Base-by-base conservation (phyloP, 2,797 vertebrate species). In the Eremophila alpestris region DNA sequence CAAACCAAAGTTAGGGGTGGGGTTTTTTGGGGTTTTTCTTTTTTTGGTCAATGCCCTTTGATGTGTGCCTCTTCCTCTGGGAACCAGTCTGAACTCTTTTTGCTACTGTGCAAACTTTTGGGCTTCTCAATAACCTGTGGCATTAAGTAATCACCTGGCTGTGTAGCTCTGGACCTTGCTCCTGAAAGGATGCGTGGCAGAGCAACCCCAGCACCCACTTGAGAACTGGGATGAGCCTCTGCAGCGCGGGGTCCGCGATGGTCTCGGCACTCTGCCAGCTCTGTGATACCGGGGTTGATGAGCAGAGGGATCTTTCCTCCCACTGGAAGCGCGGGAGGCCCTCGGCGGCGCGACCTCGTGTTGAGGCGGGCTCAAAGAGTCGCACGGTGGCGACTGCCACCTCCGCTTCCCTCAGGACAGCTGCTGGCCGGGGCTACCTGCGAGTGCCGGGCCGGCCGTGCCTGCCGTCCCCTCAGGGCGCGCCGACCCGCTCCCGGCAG, bases 381-480 rank as follows among this genome's bases (percentile, higher is more conserved):
- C 46, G 38, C 62, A 29, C 64, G 23, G 59, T 11, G 67, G 49
- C 26, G 29, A 73, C 69, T 3, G 52, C 40, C 69, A 43, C 38
- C 84, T 27, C 60, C 2, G 10, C 45, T 38, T 26, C 38, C 36
- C 75, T n/a, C 11, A 19, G 62, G 45, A 41, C 3, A 67, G 77
- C 20, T 11, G 51, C 51, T 2, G 38, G 24, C 46, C 59, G 10
- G 46, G 18, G 27, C 24, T 5, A 2, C 55, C 60, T 23, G 55
- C 2, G n/a, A 7, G 30, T 3, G 21, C 2, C 20, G 12, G 46
- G 8, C 58, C 29, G 23, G 1, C 36, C 22, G 19, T 2, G 16
- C 29, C 14, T 23, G 23, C 27, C 19, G 19, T 16, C 14, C 62
- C 54, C 34, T 78, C 51, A 38, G 27, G 65, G 10, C 16, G 30